These are phyloP conservation scores for Platanista minor DNA, from an alignment of 2,113 vertebrate species.

Conservation along the genomic window DNA sequence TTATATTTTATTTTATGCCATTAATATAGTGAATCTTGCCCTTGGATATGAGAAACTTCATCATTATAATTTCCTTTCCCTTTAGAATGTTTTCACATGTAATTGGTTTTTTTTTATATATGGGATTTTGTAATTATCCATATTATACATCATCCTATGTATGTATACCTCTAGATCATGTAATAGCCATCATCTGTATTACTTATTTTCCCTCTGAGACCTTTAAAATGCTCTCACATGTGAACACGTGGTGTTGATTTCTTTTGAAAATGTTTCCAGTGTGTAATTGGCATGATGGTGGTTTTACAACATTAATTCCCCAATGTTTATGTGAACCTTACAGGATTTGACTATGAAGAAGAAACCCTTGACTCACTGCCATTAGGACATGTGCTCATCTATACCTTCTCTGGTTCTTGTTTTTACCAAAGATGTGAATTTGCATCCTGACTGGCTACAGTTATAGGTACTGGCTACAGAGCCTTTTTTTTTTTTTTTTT, in stretches of 20 bases:
- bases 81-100: background rate
- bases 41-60: background rate
- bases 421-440: background rate
- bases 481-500: background rate
- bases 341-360: background rate
- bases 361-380: background rate
- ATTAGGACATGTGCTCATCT: background rate
- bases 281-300: background rate
- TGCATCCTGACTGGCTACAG: background rate
- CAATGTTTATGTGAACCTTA: background rate
- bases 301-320: background rate
- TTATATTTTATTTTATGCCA: conserved; percentile 10
- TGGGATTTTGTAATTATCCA: background rate
- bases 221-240: background rate
- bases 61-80: background rate
- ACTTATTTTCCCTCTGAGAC: background rate
- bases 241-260: background rate
- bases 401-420: background rate
- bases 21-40: background rate
- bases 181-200: background rate
- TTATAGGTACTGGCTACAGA: background rate
- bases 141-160: background rate
- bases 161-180: background rate
- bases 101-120: background rate
- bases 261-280: conserved; percentile 8